Percentiles rank a stretch among this genome's conserved stretches.
These are phyloP conservation scores for Cheilosia variabilis DNA, from an alignment of 2,888 invertebrate species.

Conservation along the genomic window DNA sequence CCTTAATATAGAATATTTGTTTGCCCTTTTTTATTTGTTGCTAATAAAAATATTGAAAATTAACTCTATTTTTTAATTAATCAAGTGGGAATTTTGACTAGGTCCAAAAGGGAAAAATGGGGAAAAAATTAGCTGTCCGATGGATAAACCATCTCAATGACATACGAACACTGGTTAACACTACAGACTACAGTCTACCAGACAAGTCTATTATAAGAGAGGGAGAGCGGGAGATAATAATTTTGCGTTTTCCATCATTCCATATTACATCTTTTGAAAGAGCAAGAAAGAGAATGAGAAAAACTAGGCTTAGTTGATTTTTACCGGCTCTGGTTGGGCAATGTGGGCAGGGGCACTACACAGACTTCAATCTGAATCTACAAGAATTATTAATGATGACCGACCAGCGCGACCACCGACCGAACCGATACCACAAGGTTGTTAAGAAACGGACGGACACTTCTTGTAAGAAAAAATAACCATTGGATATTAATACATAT, in stretches of 20 bases:
- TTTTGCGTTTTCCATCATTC: neutral
- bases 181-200: too few relatives aligned
- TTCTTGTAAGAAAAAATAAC: neutral
- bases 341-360: too few relatives aligned
- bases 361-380: too few relatives aligned
- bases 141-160: too few relatives aligned
- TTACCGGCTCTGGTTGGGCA: constrained; percentile 57
- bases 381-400: constrained; percentile 56
- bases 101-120: too few relatives aligned
- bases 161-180: too few relatives aligned
- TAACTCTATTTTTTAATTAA: too few relatives aligned
- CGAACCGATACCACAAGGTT: constrained; percentile 44
- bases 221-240: neutral
- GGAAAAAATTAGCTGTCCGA: too few relatives aligned
- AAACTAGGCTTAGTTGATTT: constrained; percentile 27
- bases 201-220: constrained; percentile 49
- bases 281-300: constrained; percentile 7
- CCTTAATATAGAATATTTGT: too few relatives aligned
- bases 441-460: constrained; percentile 23
- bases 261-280: neutral
- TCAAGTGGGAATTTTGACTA: too few relatives aligned
- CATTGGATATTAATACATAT: neutral
- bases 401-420: constrained; percentile 11
- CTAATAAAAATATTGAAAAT: too few relatives aligned
- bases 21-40: too few relatives aligned